Evolutionary conservation across 2,888 invertebrate species (phyloP), one percentile per base, ranked within the genome.

Genomic region (Omphaloscelis lunosa): DNA sequence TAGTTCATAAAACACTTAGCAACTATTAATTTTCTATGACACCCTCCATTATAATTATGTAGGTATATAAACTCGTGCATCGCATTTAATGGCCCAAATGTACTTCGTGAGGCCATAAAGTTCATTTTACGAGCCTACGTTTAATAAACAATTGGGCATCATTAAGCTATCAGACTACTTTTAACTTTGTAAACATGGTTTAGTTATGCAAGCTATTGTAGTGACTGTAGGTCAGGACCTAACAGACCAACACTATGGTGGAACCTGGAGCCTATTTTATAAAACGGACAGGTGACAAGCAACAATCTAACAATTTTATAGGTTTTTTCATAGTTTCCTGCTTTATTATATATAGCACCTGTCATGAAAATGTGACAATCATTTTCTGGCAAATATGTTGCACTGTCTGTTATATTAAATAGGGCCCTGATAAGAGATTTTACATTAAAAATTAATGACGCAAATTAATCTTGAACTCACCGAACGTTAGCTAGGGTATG

Each of bases 401-500:
- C 51, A 51, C 9, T 51, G 23, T 23, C 51, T 23, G 51, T 51
- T 20, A 20, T 20, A 51, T 51, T 51, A 51, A 51, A 23, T 51
- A 9, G 51, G 20, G 20, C 7, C 7, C 20, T 20, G 20, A 6
- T 51, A 8, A 51, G 23, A 8, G 23, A 51, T 51, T 23, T 51
- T 23, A 23, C 51, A 23, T 23, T 23, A 53, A 63, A 29, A 48
- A 62, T 15, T 29, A 8, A 67, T 53, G 1, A n/a, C 1, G 27
- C 15, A 5, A 45, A 34, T n/a, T 5, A 20, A 62, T 12, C 34
- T 59, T n/a, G 15, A 78, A 97, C 99, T 98, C 96, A 99, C 99
- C 99, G 98, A 96, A 99, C 99, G 96, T 99, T 99, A 85, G 99
- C 99, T 92, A 99, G 97, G 20, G 99, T 99, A 94, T 99, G 99